Evolutionary conservation across 1,140 invertebrate genomes (phyloP), one percentile per base, ranked within the genome.

Genomic region (Trichoplusia ni): DNA sequence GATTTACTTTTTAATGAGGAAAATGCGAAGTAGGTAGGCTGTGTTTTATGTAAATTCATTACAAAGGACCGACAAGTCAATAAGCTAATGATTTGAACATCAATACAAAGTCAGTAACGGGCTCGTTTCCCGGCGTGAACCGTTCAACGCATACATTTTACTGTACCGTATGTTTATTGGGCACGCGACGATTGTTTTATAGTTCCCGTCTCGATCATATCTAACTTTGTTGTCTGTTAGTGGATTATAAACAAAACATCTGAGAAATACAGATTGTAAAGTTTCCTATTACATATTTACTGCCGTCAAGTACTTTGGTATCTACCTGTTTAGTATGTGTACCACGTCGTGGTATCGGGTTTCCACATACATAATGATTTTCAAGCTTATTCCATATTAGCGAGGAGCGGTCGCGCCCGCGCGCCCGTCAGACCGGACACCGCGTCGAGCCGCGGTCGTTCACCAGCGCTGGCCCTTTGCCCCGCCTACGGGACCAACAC

Each of bases 401-500:
- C 37, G 53, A 54, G 54, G 63, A 40, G 27, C 19, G 49, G 44
- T 44, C 58, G 59, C 49, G 25, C 19, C 38, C 14, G 21, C 42
- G 16, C 8, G 8, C 56, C 29, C 42, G 44, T 53, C 63, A 37
- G 54, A 70, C 75, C 68, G 75, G 69, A 72, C 65, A 66, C 67
- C 67, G 62, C 42, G 37, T 67, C 29, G 53, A 53, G 46, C 49
- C 47, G 68, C 68, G 75, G 77, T 81, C 75, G 73, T 79, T 84
- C 79, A 79, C 77, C 75, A 78, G 65, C 64, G 58, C 46, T 68
- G 56, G 68, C 67, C 72, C 74, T 75, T 75, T 72, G 71, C 72
- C 58, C 70, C 69, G 69, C 71, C 71, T 74, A 75, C 71, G 46
- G 62, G 8, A 44, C 38, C 42, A 47, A 38, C 47, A 59, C 44